A percentile compares a stretch with the other conserved stretches of the same genome.
Conservation (phyloP, 2,797 vertebrate species). For the Poliocrania exsul region DNA sequence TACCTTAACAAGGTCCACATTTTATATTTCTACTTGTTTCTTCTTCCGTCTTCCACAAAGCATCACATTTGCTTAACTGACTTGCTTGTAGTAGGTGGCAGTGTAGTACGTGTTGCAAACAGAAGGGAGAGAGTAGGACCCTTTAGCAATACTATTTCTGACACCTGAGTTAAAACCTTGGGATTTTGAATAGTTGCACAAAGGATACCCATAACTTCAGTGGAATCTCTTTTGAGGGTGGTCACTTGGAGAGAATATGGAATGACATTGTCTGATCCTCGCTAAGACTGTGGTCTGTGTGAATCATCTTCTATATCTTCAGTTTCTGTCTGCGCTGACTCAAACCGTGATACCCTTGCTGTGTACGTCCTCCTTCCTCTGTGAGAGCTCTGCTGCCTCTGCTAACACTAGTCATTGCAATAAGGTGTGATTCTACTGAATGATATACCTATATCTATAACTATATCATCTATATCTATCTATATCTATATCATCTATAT, state of each 20-base stretch:
- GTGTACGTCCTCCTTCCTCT: neutral
- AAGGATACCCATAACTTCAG: neutral
- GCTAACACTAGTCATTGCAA: neutral
- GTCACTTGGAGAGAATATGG: neutral
- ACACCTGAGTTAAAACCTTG: neutral
- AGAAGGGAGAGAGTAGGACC: neutral
- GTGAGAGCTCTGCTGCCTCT: neutral
- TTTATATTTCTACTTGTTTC: neutral
- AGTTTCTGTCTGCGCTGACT: neutral
- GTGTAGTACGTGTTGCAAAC: neutral
- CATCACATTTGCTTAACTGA: neutral
- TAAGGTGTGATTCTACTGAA: neutral
- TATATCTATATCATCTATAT: no score
- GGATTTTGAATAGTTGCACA: neutral
- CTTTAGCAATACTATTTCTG: neutral
- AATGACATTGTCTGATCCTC: fast-evolving
- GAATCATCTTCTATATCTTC: neutral
- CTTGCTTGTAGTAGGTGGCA: neutral
- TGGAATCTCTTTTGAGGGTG: neutral
- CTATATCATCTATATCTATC: no score
- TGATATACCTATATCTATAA: no score
- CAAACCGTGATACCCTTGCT: neutral
- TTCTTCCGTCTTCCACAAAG: neutral
- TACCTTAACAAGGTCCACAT: neutral
- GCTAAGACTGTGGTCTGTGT: neutral